Percentiles rank a stretch among this genome's conserved stretches.
Evolutionary conservation across 1,140 invertebrate genomes (phyloP).

Genomic region (Branchinecta lindahli): DNA sequence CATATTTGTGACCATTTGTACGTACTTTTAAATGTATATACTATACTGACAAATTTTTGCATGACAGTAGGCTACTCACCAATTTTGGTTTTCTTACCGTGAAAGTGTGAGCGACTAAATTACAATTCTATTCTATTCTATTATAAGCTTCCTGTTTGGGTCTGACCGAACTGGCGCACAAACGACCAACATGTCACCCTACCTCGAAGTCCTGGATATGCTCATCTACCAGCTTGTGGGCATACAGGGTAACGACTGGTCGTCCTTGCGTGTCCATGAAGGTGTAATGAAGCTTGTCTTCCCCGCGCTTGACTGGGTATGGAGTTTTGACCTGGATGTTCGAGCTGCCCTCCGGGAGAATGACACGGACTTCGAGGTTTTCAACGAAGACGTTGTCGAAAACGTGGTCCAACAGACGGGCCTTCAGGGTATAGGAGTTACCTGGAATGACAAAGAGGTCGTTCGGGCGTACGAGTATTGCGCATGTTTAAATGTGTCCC

Average conservation of each 20-base stretch:
- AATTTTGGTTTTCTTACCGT: no score
- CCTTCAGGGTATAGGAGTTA: slow-evolving; percentile 65
- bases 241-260: slow-evolving; percentile 67
- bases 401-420: slow-evolving; percentile 86
- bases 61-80: no score
- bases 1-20: no score
- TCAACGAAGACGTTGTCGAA: slow-evolving; percentile 94
- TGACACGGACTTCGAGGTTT: slow-evolving; percentile 71
- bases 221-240: slow-evolving; percentile 82
- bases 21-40: no score
- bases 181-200: slow-evolving; percentile 13
- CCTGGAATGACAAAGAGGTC: slow-evolving; percentile 29
- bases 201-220: slow-evolving; percentile 79
- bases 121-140: no score
- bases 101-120: no score
- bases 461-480: background rate
- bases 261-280: slow-evolving; percentile 90
- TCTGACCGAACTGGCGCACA: no score
- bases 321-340: slow-evolving; percentile 68
- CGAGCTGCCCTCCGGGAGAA: slow-evolving; percentile 80
- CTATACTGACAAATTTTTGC: no score
- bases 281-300: slow-evolving; percentile 68
- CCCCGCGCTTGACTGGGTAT: slow-evolving; percentile 54
- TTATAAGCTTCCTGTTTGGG: no score
- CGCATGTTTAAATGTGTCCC: no score